Base-by-base conservation (phyloP, 2,113 vertebrate genomes). In the Tragelaphus scriptus region DNA sequence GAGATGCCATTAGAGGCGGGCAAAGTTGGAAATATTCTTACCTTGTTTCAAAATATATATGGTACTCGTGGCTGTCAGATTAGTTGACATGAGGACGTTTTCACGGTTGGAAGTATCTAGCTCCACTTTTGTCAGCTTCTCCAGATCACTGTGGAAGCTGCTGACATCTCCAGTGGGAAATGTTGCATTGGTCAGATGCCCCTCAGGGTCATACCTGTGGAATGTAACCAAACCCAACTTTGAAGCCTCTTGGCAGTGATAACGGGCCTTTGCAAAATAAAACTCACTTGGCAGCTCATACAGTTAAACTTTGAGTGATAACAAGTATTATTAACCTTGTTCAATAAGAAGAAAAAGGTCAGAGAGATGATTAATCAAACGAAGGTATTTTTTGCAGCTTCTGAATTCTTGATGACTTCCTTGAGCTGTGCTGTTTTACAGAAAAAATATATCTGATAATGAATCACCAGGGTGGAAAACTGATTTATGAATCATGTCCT, bases 41-140 rank as follows among this genome's bases (percentile, higher is more conserved):
- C 99, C 99, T 99, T 99, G 99, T 97, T 99, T 99, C 98, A 99
- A 99, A 28, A 99, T 99, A 98, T 99, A 99, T 98, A 99, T 99
- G 95, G 99, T 99, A 98, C 99, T 99, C 49, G 99, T 99, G 97
- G 99, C 99, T 84, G 99, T 99, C 98, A 99, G 98, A 98, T 99
- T 99, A 90, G 99, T 99, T 97, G 99, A 99, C 89, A 99, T 99
- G 98, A 99, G 98, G 91, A 99, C 99, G 95, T 99, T 99, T 98
- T 99, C 99, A 0, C 98, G 99, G 98, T 99, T 99, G 36, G 99
- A 99, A 61, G 99, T 99, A 88, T 99, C 99, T 14, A 99, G 98
- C 93, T 99, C 99, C 44, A 99, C 99, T 96, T 98, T 99, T 0
- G 99, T 99, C 97, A 99, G 99, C 96, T 99, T 99, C 99, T 99